Base-by-base conservation (phyloP, 2,113 vertebrate genomes). In the Spilogale gracilis region DNA sequence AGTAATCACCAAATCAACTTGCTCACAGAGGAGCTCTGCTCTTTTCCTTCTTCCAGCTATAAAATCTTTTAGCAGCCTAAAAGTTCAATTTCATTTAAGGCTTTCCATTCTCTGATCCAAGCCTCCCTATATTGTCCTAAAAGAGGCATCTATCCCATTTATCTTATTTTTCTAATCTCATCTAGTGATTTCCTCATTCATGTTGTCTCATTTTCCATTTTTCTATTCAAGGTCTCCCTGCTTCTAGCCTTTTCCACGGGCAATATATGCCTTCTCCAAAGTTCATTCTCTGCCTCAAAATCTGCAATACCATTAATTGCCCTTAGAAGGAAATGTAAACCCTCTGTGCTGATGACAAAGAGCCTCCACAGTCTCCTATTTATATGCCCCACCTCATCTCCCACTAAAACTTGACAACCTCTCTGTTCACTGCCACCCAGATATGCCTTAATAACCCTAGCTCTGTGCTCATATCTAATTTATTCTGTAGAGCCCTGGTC, bases 251-350 rank as follows among this genome's bases (percentile, higher is more conserved):
- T 48, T 94, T 80, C 71, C 79, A 38, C 16, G 25, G 23, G 58
- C 48, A 74, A 61, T 52, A 4, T 27, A 63, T 30, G 67, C 56
- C 20, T 90, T 92, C 43, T 52, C 45, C 43, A 87, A 93, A 92
- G 43, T 83, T 20, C 21, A 82, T 83, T 69, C 60, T 94, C 52
- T 54, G 30, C 30, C 74, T 83, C 73, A 67, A 96, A 87, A 50
- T 21, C 38, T 91, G 71, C 14, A 61, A 21, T 8, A 76, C 96
- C 52, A 89, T 92, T 86, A 95, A 83, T 2, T 50, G 13, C 73
- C 60, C 43, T 91, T 58, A 89, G 32, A 56, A 67, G 79, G 88
- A 94, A 27, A 79, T 45, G 27, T 81, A 84, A 86, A 89, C 45
- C 86, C 71, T 23, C 65, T 61, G 80, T 73, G 25, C 48, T 67